Evolutionary conservation across 1,140 invertebrate species (phyloP), one percentile per base, ranked within the genome.

Genomic region (Delia radicum): DNA sequence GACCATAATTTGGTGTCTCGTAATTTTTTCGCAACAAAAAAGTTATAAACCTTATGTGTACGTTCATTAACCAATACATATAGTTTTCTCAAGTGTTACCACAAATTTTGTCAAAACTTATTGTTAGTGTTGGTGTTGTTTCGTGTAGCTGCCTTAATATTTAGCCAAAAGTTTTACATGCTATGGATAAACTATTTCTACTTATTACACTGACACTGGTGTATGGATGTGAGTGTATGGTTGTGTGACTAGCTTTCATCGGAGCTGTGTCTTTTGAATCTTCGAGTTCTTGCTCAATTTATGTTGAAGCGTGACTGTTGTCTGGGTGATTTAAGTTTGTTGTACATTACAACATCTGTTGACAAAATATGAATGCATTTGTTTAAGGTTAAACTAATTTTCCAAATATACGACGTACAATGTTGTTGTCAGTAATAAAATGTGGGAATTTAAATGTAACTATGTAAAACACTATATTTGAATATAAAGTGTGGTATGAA

Each of bases 221-320:
- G n/a, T n/a, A n/a, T n/a, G n/a, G n/a, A n/a, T n/a, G n/a, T n/a
- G n/a, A n/a, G n/a, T n/a, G n/a, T n/a, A n/a, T n/a, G n/a, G n/a
- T n/a, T n/a, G n/a, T n/a, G n/a, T n/a, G n/a, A n/a, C n/a, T n/a
- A n/a, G n/a, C n/a, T n/a, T n/a, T n/a, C n/a, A n/a, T n/a, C n/a
- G n/a, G n/a, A n/a, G n/a, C n/a, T n/a, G n/a, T n/a, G n/a, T 21
- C 2, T 63, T 63, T 67, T 31, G 63, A 31, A 67, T 31, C 21
- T 55, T 55, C n/a, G 13, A 63, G 28, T 67, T 67, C 31, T 67
- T 31, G 28, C 28, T 67, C 63, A 67, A 67, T 67, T 67, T 67
- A 67, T 31, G 10, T 29, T 31, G 28, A 67, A 31, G 27, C 28
- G 29, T 67, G 63, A 31, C 63, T 31, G 27, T 55, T 31, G 15